A percentile compares a stretch with the other conserved stretches of the same genome.
Evolutionary conservation across 2,888 invertebrate genomes (phyloP).

Genomic region (Oasisia sp.): DNA sequence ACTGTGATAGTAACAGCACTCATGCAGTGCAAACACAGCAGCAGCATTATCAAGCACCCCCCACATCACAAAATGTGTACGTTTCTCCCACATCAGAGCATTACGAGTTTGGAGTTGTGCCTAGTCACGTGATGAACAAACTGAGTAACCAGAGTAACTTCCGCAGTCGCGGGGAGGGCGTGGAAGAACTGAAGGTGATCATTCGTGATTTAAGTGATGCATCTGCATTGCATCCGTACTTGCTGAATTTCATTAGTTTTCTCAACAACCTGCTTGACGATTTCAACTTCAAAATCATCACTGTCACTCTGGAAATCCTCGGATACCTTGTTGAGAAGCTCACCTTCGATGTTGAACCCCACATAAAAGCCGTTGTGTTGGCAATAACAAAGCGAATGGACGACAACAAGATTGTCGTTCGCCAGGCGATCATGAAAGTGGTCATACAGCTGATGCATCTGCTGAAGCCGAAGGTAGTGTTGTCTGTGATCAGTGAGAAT

Average conservation of each 20-base stretch:
- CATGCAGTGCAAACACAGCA: constrained; percentile 19
- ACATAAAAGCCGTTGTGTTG: constrained; percentile 67
- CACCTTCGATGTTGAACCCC: constrained; percentile 63
- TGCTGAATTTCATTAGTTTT: constrained; percentile 74
- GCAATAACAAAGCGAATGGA: constrained; percentile 67
- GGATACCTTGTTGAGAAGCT: constrained; percentile 66
- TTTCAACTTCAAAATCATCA: constrained; percentile 70
- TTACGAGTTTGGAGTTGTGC: constrained; percentile 65
- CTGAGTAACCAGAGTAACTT: constrained; percentile 71
- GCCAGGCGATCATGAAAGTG: constrained; percentile 67
- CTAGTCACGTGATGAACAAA: constrained; percentile 64
- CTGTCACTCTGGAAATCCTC: constrained; percentile 67
- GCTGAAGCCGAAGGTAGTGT: constrained; percentile 69
- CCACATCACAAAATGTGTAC: neutral
- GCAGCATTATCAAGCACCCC: neutral
- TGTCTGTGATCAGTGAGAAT: constrained; percentile 69
- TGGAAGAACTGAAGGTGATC: constrained; percentile 72
- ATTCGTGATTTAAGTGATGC: constrained; percentile 58
- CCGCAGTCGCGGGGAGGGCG: constrained; percentile 70
- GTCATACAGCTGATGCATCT: constrained; percentile 69
- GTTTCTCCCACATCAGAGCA: constrained; percentile 4
- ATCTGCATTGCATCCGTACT: constrained; percentile 70
- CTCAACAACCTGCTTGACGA: constrained; percentile 73
- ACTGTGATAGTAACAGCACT: neutral
- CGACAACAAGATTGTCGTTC: constrained; percentile 68